Conservation (phyloP, 2,113 vertebrate genomes). For the Limnothrissa miodon region DNA sequence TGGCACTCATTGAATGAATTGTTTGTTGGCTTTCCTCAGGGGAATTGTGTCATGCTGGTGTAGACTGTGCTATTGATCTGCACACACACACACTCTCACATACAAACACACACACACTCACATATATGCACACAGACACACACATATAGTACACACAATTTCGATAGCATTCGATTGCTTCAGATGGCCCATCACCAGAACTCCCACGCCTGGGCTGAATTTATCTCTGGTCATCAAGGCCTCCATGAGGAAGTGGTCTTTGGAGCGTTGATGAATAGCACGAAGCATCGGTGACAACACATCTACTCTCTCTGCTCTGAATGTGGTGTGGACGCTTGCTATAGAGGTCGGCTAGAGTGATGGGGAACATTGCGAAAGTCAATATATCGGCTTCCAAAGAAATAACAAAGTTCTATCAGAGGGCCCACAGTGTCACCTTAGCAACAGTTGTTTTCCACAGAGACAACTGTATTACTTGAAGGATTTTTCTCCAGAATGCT, state of each 20-base stretch:
- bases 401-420: conserved; percentile 6
- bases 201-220: neutral
- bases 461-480: neutral
- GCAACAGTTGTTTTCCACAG: neutral
- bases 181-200: neutral
- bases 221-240: neutral
- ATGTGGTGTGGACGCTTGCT: neutral
- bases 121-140: no score
- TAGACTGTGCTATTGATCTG: neutral
- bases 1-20: conserved; percentile 4
- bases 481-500: neutral
- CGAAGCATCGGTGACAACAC: neutral
- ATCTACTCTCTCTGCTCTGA: neutral
- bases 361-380: neutral
- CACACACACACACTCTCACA: no score
- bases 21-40: conserved; percentile 10
- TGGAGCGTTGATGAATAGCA: neutral
- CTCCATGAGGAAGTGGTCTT: conserved; percentile 6
- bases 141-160: no score
- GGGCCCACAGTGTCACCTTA: neutral
- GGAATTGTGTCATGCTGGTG: neutral
- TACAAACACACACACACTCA: no score
- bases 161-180: neutral
- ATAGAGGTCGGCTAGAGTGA: neutral
- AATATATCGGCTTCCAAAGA: neutral